Base-by-base conservation (phyloP, 2,888 invertebrate species). In the Aspidiotus rigidus region DNA sequence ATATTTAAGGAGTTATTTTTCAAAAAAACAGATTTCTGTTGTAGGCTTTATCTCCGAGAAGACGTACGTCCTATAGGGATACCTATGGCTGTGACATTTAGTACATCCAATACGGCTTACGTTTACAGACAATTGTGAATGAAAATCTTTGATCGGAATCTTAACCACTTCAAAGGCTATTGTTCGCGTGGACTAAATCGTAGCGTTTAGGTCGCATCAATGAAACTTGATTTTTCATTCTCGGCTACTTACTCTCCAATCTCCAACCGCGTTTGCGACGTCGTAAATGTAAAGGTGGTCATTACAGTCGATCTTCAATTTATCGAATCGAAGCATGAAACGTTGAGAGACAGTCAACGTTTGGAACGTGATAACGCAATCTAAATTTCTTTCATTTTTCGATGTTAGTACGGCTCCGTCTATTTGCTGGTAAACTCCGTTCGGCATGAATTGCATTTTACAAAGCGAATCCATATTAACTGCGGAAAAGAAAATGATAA, bases 261-360 rank as follows among this genome's bases (percentile, higher is more conserved):
- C 86, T 67, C 90, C 89, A 61, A 90, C 91, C 62, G 90, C 90
- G 77, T 93, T 93, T 15, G 93, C 93, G 3, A 93, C 93, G 80
- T 94, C 94, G 78, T 90, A 94, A 77, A 94, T 90, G 77, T 87
- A 90, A 69, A 94, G 86, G 79, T 93, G 93, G 80, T 94, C 94
- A 78, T 93, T 93, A 81, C 94, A 94, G 81, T 94, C 94, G 73
- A 94, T 83, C 79, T 92, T 90, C 75, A 94, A 83, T 79, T 89
- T 85, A 78, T 94, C 93, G 80, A 94, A 94, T 76, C 93, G 86
- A 76, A 94, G 84, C 91, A 94, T 93, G 80, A 94, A 94, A 75
- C 92, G 84, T 81, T 94, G 94, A 76, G 93, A 83, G 76, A 94
- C 91, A 78, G 93, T 91, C 81, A 93, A 93, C 74, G 94, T 94